These are phyloP conservation scores for Lipotes vexillifer DNA, from an alignment of 2,113 vertebrate species.

Conservation along the genomic window DNA sequence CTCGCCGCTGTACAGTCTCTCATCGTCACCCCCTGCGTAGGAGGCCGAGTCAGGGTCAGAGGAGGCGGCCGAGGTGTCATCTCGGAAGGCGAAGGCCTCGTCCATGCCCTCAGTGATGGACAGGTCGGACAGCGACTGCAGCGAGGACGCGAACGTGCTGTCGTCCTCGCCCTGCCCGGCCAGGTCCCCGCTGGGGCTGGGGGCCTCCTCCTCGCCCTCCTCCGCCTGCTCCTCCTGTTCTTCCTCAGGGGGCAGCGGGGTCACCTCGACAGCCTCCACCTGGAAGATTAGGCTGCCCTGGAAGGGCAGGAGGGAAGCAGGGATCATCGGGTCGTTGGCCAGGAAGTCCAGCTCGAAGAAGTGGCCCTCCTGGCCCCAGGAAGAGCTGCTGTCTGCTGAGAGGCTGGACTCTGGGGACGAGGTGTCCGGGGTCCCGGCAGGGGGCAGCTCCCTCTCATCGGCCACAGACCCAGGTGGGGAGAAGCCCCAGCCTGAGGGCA, in stretches of 20 bases:
- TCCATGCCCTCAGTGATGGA: slow-evolving; percentile 93
- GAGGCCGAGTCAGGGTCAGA: slow-evolving; percentile 93
- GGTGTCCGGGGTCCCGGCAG: accelerated
- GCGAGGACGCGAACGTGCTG: slow-evolving; percentile 91
- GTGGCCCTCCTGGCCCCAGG: slow-evolving; percentile 71
- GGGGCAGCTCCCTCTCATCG: not conserved
- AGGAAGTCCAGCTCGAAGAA: slow-evolving; percentile 77
- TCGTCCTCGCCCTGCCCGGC: slow-evolving; percentile 87
- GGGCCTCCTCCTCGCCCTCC: not conserved
- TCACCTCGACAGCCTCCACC: slow-evolving; percentile 93
- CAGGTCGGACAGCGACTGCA: slow-evolving; percentile 93
- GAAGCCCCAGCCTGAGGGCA: slow-evolving; percentile 80
- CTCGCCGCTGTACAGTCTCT: slow-evolving; percentile 88
- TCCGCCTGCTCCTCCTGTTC: slow-evolving; percentile 61
- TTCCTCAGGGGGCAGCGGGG: slow-evolving; percentile 81
- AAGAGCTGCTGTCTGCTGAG: slow-evolving; percentile 74
- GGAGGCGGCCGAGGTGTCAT: slow-evolving; percentile 88
- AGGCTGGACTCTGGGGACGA: slow-evolving; percentile 55
- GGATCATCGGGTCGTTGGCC: slow-evolving; percentile 89
- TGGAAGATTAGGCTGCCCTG: slow-evolving; percentile 92
- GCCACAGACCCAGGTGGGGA: slow-evolving; percentile 64
- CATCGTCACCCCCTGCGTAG: slow-evolving; percentile 90
- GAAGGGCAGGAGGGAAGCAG: slow-evolving; percentile 90
- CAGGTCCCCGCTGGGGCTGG: slow-evolving; percentile 64
- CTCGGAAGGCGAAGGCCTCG: slow-evolving; percentile 93